Conservation (phyloP, 2,797 vertebrate species). For the Lophotriccus pileatus region DNA sequence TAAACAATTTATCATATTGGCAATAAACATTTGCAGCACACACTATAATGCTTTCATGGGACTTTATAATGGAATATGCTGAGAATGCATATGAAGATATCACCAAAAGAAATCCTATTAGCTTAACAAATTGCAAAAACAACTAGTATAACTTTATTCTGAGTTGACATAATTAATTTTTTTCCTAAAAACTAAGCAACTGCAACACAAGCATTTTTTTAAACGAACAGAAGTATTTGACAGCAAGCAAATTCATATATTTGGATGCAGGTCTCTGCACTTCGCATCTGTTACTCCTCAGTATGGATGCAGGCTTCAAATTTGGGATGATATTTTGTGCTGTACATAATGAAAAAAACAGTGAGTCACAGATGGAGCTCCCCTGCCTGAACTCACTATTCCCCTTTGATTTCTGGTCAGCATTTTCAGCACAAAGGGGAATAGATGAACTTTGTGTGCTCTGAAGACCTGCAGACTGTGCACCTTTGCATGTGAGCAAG, state of each 20-base stretch:
- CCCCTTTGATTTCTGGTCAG: slow-evolving; percentile 38
- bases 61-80: background rate
- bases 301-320: background rate
- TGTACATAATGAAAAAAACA: background rate
- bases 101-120: background rate
- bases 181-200: background rate
- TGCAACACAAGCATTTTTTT: background rate
- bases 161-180: background rate
- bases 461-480: background rate
- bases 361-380: background rate
- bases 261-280: background rate
- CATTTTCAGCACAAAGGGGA: slow-evolving; percentile 13
- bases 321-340: background rate
- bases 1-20: slow-evolving; percentile 56
- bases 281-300: background rate
- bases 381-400: slow-evolving; percentile 29
- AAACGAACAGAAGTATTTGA: background rate
- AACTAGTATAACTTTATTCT: background rate
- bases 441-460: background rate
- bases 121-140: slow-evolving; percentile 1
- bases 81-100: slow-evolving; percentile 25
- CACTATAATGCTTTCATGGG: background rate
- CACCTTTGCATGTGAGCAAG: background rate
- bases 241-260: background rate
- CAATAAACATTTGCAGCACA: slow-evolving; percentile 45